Evolutionary conservation across 2,113 vertebrate species (phyloP), one percentile per base, ranked within the genome.

Genomic region (Pelobates fuscus): DNA sequence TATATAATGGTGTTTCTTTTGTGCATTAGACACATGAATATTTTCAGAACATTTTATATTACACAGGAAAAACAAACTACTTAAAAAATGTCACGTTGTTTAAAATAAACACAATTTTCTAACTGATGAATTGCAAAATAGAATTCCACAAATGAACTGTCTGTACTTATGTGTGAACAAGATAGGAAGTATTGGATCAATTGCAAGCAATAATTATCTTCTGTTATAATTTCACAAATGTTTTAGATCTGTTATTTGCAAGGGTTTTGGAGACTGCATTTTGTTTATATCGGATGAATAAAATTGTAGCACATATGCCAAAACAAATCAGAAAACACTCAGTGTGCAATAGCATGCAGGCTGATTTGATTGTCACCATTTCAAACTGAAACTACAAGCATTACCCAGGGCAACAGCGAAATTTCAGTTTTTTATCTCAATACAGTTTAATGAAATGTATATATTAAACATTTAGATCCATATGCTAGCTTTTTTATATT

Each of bases 271-370:
- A 55, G 52, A 55, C 4, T 8, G 8, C 5, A 23, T 55, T 55
- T 23, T 55, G n/a, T 55, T 55, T 55, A 21, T 10, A 20, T 14
- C 26, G 44, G 57, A 60, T 25, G 41, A 25, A 71, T 71, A 71
- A 43, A 71, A 26, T 49, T 17, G 15, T 61, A 6, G 58, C 69
- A 71, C 23, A 27, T 49, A 49, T 60, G 23, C 69, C 60, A 20
- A 49, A 49, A 49, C 27, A 55, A 18, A 55, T 55, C 52, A 20
- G 6, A 21, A 55, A 20, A 5, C 21, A 55, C 52, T 55, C 52
- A 2, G 17, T 55, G 52, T 12, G n/a, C 52, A 55, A 23, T 55
- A 55, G 21, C 17, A 14, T 49, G 18, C 44, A 5, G n/a, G 21
- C 52, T 55, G 52, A 23, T 55, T 23, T 55, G 52, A 55, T 23